Base-by-base conservation (phyloP, 2,888 invertebrate species). In the Cremastinae sp. region DNA sequence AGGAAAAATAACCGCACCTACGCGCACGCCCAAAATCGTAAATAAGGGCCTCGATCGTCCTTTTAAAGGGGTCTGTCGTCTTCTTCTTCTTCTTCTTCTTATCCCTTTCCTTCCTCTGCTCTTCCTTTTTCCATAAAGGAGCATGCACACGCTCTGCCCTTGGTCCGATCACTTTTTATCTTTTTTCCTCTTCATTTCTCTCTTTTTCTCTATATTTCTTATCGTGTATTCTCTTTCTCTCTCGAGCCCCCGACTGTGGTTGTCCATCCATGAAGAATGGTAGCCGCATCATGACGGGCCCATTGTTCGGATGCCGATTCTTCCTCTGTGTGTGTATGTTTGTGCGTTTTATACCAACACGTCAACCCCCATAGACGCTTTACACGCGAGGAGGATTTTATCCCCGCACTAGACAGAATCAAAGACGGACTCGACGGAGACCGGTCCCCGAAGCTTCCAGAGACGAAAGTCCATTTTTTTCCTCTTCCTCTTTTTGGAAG, bases 31-130 rank as follows among this genome's bases (percentile, higher is more conserved):
- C 84, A 80, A 74, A 86, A 88, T 85, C 85, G 86, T 87, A 87
- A 87, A 87, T 87, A 88, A 85, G 86, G 82, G 82, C 49, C 84
- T 80, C 83, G 86, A 87, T 86, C 86, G 86, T 87, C 87, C 86
- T 86, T 87, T 87, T 87, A 87, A 84, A 86, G 86, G 85, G 84
- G 81, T 78, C 74, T 79, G 78, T 56, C n/a, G 69, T 62, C 55
- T 58, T 53, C 35, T 35, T 64, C 68, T 49, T 71, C 39, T 68
- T 59, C 65, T 66, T 77, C 69, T 22, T 65, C 55, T 71, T 78
- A 55, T 58, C 59, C 70, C 79, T 74, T 72, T 58, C 58, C 74
- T 39, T 62, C 66, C 74, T 62, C 55, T 79, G 64, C 62, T 65
- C 68, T 62, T 53, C 16, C 61, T 65, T 62, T 70, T 59, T 75